Base-by-base conservation (phyloP, 2,113 vertebrate species). In the Thymallus thymallus region DNA sequence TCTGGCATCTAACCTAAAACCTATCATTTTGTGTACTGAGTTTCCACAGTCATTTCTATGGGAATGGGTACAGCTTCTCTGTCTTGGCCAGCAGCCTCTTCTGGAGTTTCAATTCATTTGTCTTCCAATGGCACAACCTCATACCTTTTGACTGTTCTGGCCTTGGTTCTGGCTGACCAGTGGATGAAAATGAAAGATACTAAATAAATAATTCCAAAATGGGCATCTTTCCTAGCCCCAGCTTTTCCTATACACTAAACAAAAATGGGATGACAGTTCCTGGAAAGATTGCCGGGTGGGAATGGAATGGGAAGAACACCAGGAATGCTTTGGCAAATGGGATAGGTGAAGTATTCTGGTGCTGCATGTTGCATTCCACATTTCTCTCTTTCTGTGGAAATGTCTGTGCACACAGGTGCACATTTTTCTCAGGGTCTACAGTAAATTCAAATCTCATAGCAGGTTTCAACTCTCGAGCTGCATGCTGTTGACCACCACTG, bases 271-370 rank as follows among this genome's bases (percentile, higher is more conserved):
- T 69, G 48, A 69, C 45, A 51, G 68, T 23, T 69, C 68, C 18
- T 30, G 68, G 68, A 48, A 69, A 56, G 48, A 14, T 69, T 23
- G 24, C 12, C 48, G 5, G 48, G 48, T 51, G 48, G 48, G 48
- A 51, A 51, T 51, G 12, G 23, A 55, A 55, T 68, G 66, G 35
- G 22, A 55, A 29, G 4, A 29, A 26, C 46, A 26, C 48, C 68
- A 69, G 46, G 41, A 78, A 83, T 74, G 79, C 71, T 60, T 63
- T 81, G 80, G 81, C 76, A 73, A 70, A 48, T 20, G 2, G 71
- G 64, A 67, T 45, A 4, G 3, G 72, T 69, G 29, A 74, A 71
- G 65, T 72, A 74, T 71, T 62, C 58, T 72, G 22, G 13, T 69
- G 67, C 22, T 51, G 41, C 26, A 16, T n/a, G 26, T 74, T 46